Conservation (phyloP, 2,888 invertebrate species). For the Leptopilina myrica region DNA sequence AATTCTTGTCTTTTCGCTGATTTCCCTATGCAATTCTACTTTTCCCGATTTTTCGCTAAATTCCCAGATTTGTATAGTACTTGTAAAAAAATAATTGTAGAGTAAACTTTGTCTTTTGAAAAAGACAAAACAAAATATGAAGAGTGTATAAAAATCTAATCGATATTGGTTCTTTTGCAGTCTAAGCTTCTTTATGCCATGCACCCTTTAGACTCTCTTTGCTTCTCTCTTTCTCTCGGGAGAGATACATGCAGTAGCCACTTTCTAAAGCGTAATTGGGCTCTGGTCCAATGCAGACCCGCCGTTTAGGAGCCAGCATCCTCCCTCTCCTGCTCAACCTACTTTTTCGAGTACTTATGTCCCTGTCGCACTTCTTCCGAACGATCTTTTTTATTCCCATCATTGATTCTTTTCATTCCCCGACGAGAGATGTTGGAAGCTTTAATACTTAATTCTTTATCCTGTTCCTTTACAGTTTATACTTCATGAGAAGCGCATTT, state of each 20-base stretch:
- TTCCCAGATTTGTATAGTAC: no score
- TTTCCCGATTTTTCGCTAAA: no score
- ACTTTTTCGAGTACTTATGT: slow-evolving; percentile 32
- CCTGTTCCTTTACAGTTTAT: neutral
- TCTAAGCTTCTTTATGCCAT: slow-evolving; percentile 25
- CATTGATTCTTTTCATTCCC: slow-evolving; percentile 30
- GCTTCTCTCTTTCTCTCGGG: neutral
- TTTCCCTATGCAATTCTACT: no score
- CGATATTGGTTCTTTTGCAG: slow-evolving; percentile 12
- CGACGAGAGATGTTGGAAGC: slow-evolving; percentile 8
- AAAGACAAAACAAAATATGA: neutral
- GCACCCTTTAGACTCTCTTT: neutral
- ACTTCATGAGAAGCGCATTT: neutral
- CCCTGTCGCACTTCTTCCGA: slow-evolving; percentile 32
- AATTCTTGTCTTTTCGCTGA: no score
- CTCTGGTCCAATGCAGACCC: slow-evolving; percentile 39
- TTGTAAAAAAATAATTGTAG: no score
- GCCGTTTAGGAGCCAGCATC: slow-evolving; percentile 38
- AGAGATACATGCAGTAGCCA: slow-evolving; percentile 11
- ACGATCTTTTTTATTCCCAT: slow-evolving; percentile 31
- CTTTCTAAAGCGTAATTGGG: slow-evolving; percentile 33
- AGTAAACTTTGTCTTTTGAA: neutral
- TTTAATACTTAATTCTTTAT: neutral
- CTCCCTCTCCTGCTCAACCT: slow-evolving; percentile 32
- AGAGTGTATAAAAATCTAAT: neutral